A percentile compares a stretch with the other conserved stretches of the same genome.
Evolutionary conservation across 2,888 invertebrate species (phyloP).

Genomic region (Blastobasis adustella): DNA sequence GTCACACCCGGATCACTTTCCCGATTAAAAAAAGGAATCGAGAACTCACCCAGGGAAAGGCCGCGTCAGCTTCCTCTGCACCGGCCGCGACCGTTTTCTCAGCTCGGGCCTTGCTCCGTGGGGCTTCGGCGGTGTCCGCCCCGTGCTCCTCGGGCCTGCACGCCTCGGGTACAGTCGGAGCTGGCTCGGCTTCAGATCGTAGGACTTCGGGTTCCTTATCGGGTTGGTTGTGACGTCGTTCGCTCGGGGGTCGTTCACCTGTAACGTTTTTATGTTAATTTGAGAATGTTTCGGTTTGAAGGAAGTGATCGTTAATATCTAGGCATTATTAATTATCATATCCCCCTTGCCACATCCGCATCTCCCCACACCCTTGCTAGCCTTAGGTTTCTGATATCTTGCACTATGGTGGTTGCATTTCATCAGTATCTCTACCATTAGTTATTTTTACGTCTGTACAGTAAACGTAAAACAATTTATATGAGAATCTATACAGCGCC

Average conservation of each 20-base stretch:
- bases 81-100: conserved; percentile 42
- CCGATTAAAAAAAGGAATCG: background rate
- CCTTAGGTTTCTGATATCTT: too few species aligned
- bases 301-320: conserved; percentile 3
- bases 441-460: too few species aligned
- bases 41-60: conserved; percentile 61
- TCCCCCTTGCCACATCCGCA: too few species aligned
- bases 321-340: too few species aligned
- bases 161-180: conserved; percentile 23
- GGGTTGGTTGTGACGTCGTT: conserved; percentile 55
- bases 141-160: conserved; percentile 19
- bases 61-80: conserved; percentile 45
- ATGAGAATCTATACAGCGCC: too few species aligned
- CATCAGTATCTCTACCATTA: too few species aligned
- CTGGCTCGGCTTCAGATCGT: conserved; percentile 43
- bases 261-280: conserved; percentile 25
- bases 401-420: too few species aligned
- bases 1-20: too few species aligned
- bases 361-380: too few species aligned
- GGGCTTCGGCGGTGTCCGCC: conserved; percentile 25
- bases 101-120: conserved; percentile 36
- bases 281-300: background rate
- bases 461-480: too few species aligned
- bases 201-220: conserved; percentile 47
- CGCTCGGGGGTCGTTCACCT: conserved; percentile 38